Conservation (phyloP, 1,140 invertebrate species). For the Caenorhabditis latens region DNA sequence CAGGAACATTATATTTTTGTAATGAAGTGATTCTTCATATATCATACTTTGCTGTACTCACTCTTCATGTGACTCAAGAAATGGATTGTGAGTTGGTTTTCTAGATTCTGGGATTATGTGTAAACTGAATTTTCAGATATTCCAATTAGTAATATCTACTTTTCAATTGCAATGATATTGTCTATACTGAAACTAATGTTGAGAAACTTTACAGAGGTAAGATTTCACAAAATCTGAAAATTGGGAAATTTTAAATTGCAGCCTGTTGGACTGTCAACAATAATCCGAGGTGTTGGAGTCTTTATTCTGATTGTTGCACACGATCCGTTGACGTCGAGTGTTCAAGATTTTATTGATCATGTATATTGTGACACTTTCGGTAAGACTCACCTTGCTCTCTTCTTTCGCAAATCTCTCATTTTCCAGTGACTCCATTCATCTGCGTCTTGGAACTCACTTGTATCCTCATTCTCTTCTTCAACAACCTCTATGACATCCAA, state of each 20-base stretch:
- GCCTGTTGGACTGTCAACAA: constrained; percentile 1
- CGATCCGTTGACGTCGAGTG: not conserved
- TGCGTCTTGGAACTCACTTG: not conserved
- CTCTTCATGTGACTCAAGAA: not conserved
- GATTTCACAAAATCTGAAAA: not conserved
- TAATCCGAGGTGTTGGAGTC: not conserved
- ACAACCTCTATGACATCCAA: constrained; percentile 21
- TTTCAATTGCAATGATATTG: constrained; percentile 16
- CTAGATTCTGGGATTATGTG: not conserved
- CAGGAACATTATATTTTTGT: constrained; percentile 15
- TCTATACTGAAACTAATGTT: not conserved
- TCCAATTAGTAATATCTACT: constrained; percentile 26
- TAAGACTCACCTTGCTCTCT: not conserved
- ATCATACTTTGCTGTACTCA: not conserved
- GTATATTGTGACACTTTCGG: constrained; percentile 29
- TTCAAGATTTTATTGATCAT: constrained; percentile 21
- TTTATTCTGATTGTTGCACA: constrained; percentile 12
- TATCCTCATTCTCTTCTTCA: not conserved
- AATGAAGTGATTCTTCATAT: not conserved
- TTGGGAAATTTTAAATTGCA: not conserved
- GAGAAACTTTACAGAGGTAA: constrained; percentile 39
- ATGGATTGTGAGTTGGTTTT: not conserved
- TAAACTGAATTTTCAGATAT: constrained; percentile 18
- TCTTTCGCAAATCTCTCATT: not conserved
- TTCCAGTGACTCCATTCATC: constrained; percentile 11